Evolutionary conservation across 2,113 vertebrate species (phyloP).

Genomic region (Bothrops jararaca): DNA sequence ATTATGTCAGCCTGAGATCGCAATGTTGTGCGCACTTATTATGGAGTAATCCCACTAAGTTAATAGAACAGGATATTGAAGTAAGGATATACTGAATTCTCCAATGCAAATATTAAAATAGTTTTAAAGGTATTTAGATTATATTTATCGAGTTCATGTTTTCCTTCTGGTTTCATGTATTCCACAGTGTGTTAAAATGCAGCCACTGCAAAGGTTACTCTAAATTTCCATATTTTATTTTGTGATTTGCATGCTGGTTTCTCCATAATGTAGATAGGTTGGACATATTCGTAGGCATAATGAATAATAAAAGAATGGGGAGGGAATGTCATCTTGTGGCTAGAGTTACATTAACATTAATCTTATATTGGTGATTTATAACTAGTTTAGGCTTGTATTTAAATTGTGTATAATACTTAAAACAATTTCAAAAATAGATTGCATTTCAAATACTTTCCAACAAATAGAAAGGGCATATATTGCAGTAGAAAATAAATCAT

Average conservation of each 20-base stretch:
- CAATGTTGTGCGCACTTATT: background rate
- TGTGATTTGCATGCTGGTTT: background rate
- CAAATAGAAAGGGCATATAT: background rate
- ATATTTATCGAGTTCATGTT: background rate
- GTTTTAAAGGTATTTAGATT: background rate
- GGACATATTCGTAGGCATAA: background rate
- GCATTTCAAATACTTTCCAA: background rate
- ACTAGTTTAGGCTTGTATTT: slow-evolving; percentile 16
- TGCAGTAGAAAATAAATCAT: slow-evolving; percentile 13
- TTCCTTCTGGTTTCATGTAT: background rate
- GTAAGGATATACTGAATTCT: background rate
- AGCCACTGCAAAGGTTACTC: background rate
- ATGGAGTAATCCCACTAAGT: background rate
- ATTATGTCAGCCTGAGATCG: background rate
- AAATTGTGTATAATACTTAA: slow-evolving; percentile 21
- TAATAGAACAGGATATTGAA: background rate
- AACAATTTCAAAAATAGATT: background rate
- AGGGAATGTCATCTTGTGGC: background rate
- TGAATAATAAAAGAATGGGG: background rate
- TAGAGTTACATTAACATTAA: background rate
- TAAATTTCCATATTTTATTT: background rate
- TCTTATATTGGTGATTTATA: background rate
- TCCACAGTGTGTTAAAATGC: background rate
- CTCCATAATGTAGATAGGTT: background rate
- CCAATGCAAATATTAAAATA: background rate